A percentile compares a stretch with the other conserved stretches of the same genome.
These are phyloP conservation scores for Paraplagusia blochii DNA, from an alignment of 2,113 vertebrate species.

Conservation along the genomic window DNA sequence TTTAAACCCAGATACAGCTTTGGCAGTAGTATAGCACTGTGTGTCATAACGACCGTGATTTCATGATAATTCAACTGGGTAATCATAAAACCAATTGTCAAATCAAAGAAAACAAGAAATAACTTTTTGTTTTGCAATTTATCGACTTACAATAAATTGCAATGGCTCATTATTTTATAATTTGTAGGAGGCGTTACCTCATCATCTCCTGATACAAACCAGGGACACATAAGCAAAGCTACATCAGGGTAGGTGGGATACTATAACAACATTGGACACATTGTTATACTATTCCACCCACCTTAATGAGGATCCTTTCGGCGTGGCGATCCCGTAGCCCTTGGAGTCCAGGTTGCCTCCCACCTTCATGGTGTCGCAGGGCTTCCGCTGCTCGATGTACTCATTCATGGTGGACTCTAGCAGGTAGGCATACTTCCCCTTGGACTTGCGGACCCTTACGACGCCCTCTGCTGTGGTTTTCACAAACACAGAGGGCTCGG, in stretches of 20 bases:
- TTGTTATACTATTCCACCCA: conserved; percentile 99
- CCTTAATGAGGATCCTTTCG: conserved; percentile 99
- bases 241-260: conserved; percentile 99
- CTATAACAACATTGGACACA: conserved; percentile 99
- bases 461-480: conserved; percentile 98
- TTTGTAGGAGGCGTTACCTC: conserved; percentile 80
- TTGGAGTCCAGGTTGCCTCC: conserved; percentile 99
- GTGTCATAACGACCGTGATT: no score
- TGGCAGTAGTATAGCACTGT: no score
- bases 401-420: conserved; percentile 99
- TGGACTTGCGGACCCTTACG: conserved; percentile 94
- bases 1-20: no score
- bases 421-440: conserved; percentile 98
- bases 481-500: conserved; percentile 98
- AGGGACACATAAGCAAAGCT: conserved; percentile 94
- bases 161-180: conserved; percentile 52
- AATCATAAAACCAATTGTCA: conserved; percentile 12
- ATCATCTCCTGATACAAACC: conserved; percentile 97
- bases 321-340: conserved; percentile 99
- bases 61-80: background rate
- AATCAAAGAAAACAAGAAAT: conserved; percentile 37
- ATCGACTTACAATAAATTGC: conserved; percentile 78
- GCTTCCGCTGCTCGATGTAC: conserved; percentile 98
- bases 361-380: conserved; percentile 99
- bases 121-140: conserved; percentile 68